phyloP scores from a whole-genome alignment of 1,140 invertebrate genomes.

The Rhagoletis zephyria region DNA sequence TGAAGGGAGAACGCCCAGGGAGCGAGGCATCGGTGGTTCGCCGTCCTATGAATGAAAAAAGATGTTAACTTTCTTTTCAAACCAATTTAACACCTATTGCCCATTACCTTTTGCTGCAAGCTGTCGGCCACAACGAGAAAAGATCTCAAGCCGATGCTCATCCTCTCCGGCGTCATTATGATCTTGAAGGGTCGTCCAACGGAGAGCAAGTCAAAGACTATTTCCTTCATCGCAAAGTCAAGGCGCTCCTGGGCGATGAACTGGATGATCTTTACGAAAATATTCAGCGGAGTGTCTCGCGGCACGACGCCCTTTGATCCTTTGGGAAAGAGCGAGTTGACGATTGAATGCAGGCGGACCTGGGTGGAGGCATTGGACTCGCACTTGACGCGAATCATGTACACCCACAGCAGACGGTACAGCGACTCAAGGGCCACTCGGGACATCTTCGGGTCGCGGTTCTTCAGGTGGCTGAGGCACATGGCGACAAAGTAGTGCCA shows the following conservation, averaged over 20 bases:
- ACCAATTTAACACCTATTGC: no score
- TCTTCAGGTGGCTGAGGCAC: conserved; percentile 98
- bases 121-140: conserved; percentile 98
- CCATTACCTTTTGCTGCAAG: conserved; percentile 98
- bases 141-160: conserved; percentile 97
- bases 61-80: no score
- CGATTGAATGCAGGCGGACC: conserved; percentile 95
- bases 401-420: conserved; percentile 94
- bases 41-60: no score
- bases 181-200: conserved; percentile 92
- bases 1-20: conserved; percentile 92
- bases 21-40: conserved; percentile 96
- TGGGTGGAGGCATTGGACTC: conserved; percentile 99
- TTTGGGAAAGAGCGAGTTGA: conserved; percentile 97
- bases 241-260: conserved; percentile 98
- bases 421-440: conserved; percentile 94
- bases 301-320: conserved; percentile 98
- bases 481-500: conserved; percentile 99
- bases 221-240: conserved; percentile 98
- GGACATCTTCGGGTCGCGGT: conserved; percentile 97
- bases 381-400: conserved; percentile 99
- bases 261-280: conserved; percentile 99
- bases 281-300: conserved; percentile 96
- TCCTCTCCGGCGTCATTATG: conserved; percentile 87
- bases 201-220: conserved; percentile 97